Base-by-base conservation (phyloP, 1,140 invertebrate species). In the Campoletis sonorensis region DNA sequence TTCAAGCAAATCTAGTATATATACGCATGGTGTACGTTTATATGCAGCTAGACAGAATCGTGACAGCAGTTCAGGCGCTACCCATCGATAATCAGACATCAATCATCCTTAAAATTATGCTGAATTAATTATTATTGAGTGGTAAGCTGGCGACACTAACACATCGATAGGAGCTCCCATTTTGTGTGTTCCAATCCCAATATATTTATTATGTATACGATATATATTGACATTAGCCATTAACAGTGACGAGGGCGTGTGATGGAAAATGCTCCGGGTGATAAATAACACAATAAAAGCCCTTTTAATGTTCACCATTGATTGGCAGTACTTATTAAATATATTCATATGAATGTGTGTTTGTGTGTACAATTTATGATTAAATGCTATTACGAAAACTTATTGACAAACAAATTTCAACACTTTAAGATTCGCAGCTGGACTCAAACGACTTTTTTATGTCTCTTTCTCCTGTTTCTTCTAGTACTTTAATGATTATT, bases 111-210 rank as follows among this genome's bases (percentile, higher is more conserved):
- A 79, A 79, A 84, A 84, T 84, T 84, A 84, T 82, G 81, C 68
- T 81, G 79, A 82, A 84, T 84, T 83, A 81, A 81, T 83, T 84
- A 84, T 80, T 79, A 81, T 84, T 84, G 83, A 84, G 83, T 84
- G 83, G 82, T 81, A 77, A 67, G 51, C 64, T 49, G 37, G 37
- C 27, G 75, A 49, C 72, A 30, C 73, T 54, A n/a, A 73, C 70
- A 49, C 73, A 80, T 72, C 27, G 45, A 37, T 26, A 2, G 27
- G 33, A 27, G 27, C 27, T 51, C 61, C 64, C 21, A 23, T 45
- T 68, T 70, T 45, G 21, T 23, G 18, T 1, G 18, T 21, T n/a
- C 21, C n/a, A n/a, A 58, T 58, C 4, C 18, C 54, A 58, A n/a
- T 58, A 13, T 58, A 45, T 70, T 51, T 16, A 73, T 11, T 16